A percentile compares a stretch with the other conserved stretches of the same genome.
These are phyloP conservation scores for Epinephelus lanceolatus DNA, from an alignment of 2,113 vertebrate species.

Conservation along the genomic window DNA sequence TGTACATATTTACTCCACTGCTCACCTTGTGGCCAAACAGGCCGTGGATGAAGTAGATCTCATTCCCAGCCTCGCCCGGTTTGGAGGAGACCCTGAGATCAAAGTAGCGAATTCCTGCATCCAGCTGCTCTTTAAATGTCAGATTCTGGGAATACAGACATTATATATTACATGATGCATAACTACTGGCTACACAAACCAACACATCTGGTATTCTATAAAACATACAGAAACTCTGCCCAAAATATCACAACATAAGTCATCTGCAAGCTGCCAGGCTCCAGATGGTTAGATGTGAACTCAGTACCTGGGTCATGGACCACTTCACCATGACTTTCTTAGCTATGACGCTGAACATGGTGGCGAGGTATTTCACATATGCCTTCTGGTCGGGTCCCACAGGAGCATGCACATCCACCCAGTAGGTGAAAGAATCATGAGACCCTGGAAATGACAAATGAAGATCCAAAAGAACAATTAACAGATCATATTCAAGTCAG, in stretches of 20 bases:
- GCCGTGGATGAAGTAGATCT: constrained; percentile 97
- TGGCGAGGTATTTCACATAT: constrained; percentile 79
- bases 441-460: constrained; percentile 62
- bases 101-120: constrained; percentile 97
- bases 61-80: constrained; percentile 89
- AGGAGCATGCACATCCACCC: constrained; percentile 79
- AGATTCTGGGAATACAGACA: constrained; percentile 82
- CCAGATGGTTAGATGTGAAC: neutral
- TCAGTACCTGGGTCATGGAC: constrained; percentile 81
- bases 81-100: constrained; percentile 98
- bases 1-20: neutral
- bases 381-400: constrained; percentile 80
- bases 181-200: neutral
- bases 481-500: neutral
- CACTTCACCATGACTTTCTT: constrained; percentile 84
- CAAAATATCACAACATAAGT: neutral
- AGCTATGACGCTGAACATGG: constrained; percentile 78
- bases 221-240: neutral
- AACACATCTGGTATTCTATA: neutral
- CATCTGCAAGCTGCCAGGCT: neutral
- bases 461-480: neutral
- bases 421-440: constrained; percentile 81
- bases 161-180: neutral
- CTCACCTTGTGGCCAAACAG: constrained; percentile 93
- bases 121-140: constrained; percentile 94